phyloP scores from a whole-genome alignment of 92 coral and sea anemone species.

The Zoanthus sansibaricus region DNA sequence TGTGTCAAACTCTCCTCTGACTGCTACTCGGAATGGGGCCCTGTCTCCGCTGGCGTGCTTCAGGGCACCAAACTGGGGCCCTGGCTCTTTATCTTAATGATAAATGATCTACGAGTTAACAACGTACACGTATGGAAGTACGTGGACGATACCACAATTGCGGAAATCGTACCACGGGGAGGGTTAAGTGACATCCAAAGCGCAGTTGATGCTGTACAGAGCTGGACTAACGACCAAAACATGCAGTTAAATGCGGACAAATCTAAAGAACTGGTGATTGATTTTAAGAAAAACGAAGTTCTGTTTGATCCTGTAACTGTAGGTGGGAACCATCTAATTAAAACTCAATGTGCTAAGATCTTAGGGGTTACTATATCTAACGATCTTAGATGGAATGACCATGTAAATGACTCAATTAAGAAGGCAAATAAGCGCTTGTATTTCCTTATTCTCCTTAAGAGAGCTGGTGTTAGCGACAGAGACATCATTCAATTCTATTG shows the following conservation, averaged over 20 bases:
- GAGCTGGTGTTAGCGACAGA: not conserved
- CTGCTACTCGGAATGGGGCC: constrained; percentile 14
- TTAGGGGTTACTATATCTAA: not conserved
- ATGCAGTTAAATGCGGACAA: constrained; percentile 1
- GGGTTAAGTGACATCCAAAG: not conserved
- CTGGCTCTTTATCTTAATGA: constrained; percentile 9
- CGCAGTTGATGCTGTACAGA: not conserved
- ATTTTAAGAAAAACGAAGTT: not conserved
- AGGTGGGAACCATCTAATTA: not conserved
- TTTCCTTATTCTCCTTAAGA: not conserved
- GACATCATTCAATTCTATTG: not conserved
- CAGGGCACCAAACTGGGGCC: not conserved
- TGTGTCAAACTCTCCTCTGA: not conserved
- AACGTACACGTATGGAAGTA: not conserved
- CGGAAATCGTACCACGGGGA: not conserved
- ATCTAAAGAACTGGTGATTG: not conserved
- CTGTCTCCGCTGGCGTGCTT: not conserved
- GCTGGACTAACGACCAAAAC: not conserved
- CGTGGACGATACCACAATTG: constrained; percentile 2
- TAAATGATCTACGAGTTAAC: not conserved
- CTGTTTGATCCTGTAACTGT: not conserved
- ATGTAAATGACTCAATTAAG: not conserved
- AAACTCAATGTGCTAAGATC: constrained; percentile 6
- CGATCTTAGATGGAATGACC: not conserved
- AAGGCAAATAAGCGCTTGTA: not conserved